Evolutionary conservation across 2,888 invertebrate species (phyloP), one percentile per base, ranked within the genome.

Genomic region (Calephelis perditalis): DNA sequence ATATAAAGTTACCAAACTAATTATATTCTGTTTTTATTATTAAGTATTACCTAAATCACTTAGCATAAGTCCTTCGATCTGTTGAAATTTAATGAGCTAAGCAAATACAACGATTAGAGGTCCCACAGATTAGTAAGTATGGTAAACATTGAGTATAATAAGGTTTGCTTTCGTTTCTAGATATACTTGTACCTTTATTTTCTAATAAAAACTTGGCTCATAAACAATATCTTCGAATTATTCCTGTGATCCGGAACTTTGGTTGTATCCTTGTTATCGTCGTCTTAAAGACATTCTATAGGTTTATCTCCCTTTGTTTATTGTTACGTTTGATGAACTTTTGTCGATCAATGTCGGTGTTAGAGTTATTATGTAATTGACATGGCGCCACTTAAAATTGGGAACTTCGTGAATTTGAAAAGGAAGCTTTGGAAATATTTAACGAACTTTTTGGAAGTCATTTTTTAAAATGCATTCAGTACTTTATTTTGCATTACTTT

Each of bases 21-120:
- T 40, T 40, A 59, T 3, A 63, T 62, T 63, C 62, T 63, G 63
- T 67, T 67, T 61, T 66, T 60, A 63, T 68, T 63, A 64, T 62
- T 67, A 26, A 26, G 4, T 26, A 60, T 66, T 8, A 40, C 40
- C 40, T 40, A 67, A 67, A 61, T 65, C 63, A 67, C 61, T 62
- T 70, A 69, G 65, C 45, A 67, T 70, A 71, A 65, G 65, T 65
- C 70, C 64, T 68, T 68, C 71, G 67, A 64, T 70, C 68, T 70
- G 70, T 71, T 73, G 71, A 73, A 77, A 82, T 73, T 78, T 76
- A 73, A 80, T 77, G 81, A 85, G 82, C 81, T 84, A 74, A 82
- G 76, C 75, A 71, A 67, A 84, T 84, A 86, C 86, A 87, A 86
- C 88, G 86, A 87, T 78, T 76, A 72, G 73, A 73, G 66, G 75